Evolutionary conservation across 2,888 invertebrate genomes (phyloP).

Genomic region (Rhingia campestris): DNA sequence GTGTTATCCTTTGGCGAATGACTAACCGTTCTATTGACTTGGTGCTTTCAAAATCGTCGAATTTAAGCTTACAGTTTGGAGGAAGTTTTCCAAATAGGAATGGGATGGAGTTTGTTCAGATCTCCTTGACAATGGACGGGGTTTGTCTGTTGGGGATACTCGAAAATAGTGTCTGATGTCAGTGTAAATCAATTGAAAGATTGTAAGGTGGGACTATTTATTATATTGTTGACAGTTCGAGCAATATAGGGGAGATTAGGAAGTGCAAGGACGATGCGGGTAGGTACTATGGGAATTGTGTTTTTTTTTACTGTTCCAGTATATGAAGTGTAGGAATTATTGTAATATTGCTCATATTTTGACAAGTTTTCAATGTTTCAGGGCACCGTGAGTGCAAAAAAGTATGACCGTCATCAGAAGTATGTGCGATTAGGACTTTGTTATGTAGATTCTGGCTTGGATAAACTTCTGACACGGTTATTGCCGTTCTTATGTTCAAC

Average conservation of each 20-base stretch:
- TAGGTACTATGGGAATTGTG: background rate
- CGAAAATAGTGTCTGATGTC: conserved; percentile 39
- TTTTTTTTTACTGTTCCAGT: background rate
- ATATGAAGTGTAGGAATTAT: no score
- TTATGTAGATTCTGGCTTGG: no score
- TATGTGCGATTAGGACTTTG: no score
- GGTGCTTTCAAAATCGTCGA: conserved; percentile 18
- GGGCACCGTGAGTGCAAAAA: no score
- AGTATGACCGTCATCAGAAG: no score
- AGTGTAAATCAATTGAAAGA: conserved; percentile 57
- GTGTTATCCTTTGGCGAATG: conserved; percentile 34
- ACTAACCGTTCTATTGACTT: conserved; percentile 31
- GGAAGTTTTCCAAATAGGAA: background rate
- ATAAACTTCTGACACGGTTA: no score
- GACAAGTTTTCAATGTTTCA: no score
- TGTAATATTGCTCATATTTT: no score
- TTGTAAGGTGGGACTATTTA: conserved; percentile 56
- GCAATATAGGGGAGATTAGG: conserved; percentile 38
- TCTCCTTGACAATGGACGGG: conserved; percentile 1
- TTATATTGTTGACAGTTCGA: conserved; percentile 35
- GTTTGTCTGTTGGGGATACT: conserved; percentile 24
- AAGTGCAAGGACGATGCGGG: conserved; percentile 7
- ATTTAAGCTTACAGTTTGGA: conserved; percentile 8
- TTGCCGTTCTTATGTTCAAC: no score
- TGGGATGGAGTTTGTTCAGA: background rate